Evolutionary conservation across 2,797 vertebrate genomes (phyloP).

Genomic region (Pseudocheirus occidentalis): DNA sequence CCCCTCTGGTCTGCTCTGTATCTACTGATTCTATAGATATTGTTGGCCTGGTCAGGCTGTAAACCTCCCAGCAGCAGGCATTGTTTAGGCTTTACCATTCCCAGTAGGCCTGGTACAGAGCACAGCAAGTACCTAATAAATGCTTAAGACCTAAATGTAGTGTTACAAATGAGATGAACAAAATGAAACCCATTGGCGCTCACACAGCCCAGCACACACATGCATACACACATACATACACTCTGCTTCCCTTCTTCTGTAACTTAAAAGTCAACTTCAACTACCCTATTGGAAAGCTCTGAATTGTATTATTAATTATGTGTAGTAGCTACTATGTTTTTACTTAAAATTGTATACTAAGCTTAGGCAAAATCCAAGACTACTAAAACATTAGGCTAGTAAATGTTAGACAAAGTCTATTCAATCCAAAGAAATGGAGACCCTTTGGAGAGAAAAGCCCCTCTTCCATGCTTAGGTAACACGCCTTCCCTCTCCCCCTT

Average conservation of each 20-base stretch:
- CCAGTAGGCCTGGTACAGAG: background rate
- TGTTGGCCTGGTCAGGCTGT: background rate
- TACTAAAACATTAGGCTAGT: background rate
- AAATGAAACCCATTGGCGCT: background rate
- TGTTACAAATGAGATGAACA: background rate
- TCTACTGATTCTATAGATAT: background rate
- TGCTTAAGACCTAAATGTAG: background rate
- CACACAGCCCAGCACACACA: no score
- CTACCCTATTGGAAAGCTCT: background rate
- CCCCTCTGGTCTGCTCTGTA: background rate
- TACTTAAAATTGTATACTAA: background rate
- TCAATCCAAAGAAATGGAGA: background rate
- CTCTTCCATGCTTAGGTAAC: background rate
- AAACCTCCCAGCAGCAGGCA: background rate
- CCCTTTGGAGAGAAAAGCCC: background rate
- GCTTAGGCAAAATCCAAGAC: background rate
- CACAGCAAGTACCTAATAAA: background rate
- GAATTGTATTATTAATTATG: no score
- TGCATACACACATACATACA: background rate
- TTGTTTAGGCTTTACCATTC: background rate
- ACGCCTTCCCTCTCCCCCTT: background rate
- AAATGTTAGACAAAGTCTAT: background rate
- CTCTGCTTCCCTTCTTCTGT: background rate
- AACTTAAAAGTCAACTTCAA: no score
- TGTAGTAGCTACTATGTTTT: background rate